Conservation (phyloP, 2,888 invertebrate species). For the Dryobotodes eremita region DNA sequence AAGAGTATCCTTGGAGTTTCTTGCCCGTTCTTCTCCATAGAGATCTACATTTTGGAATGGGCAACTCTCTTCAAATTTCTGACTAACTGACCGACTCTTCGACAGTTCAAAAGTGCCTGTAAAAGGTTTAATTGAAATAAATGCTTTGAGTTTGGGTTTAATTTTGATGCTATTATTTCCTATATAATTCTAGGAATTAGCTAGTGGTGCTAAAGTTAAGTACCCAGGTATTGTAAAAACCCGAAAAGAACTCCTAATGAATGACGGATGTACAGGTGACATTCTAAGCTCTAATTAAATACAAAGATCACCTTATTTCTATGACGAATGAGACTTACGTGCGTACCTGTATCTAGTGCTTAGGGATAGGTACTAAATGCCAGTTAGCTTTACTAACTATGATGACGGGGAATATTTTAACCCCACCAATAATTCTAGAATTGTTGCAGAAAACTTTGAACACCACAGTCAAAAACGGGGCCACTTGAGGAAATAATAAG, state of each 20-base stretch:
- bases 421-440: background rate
- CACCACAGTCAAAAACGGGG: background rate
- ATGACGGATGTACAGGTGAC: too few species aligned
- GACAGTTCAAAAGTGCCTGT: too few species aligned
- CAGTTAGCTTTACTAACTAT: background rate
- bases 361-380: background rate
- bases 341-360: background rate
- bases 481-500: background rate
- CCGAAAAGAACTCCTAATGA: background rate
- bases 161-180: too few species aligned
- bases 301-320: background rate
- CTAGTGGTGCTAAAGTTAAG: too few species aligned
- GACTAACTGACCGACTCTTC: too few species aligned
- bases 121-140: too few species aligned
- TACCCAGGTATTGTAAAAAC: slow-evolving; percentile 1
- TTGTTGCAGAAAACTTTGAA: background rate
- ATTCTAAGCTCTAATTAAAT: background rate
- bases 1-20: too few species aligned
- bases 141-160: too few species aligned
- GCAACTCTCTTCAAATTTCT: too few species aligned
- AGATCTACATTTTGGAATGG: too few species aligned
- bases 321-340: background rate
- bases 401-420: background rate
- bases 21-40: too few species aligned
- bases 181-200: background rate